Base-by-base conservation (phyloP, 2,888 invertebrate species). In the Papilio demoleus region DNA sequence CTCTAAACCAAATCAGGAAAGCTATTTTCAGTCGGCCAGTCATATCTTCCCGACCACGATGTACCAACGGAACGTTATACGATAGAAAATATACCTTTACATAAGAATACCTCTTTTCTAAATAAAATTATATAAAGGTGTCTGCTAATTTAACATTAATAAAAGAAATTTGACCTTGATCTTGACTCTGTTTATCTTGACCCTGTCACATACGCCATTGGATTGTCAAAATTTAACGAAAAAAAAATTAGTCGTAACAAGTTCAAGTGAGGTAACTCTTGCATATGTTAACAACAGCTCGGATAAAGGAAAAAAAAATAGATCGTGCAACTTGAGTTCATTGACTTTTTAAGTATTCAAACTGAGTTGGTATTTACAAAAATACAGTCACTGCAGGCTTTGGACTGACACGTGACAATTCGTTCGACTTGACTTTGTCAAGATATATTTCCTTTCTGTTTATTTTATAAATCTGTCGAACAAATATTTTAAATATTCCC, bases 11-110 rank as follows among this genome's bases (percentile, higher is more conserved):
- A 31, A 59, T 64, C 64, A 14, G 68, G 68, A 36, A 19, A 47
- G 63, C 40, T 68, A 68, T 68, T 68, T 68, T 59, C 58, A 64
- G 63, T 27, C 6, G 22, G 31, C 27, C 17, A 19, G 40, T 17
- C 17, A n/a, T 9, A 38, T 66, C 65, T 45, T 36, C 38, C 22
- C 45, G 42, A n/a, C 45, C 38, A 42, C 38, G 36, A 4, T 24
- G 17, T 59, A 45, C 36, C 45, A 66, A 40, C 31, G 40, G 19
- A 64, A 65, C 12, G 17, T 31, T 31, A 6, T 31, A 31, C 3
- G 31, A 4, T 31, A 31, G 31, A 31, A 31, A 31, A 31, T 31
- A 31, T 4, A n/a, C n/a, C n/a, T n/a, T n/a, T n/a, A n/a, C n/a
- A n/a, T n/a, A n/a, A n/a, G n/a, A n/a, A n/a, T n/a, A n/a, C n/a